These are phyloP conservation scores for Enteromius treurensis DNA, from an alignment of 2,797 vertebrate species.

Conservation along the genomic window DNA sequence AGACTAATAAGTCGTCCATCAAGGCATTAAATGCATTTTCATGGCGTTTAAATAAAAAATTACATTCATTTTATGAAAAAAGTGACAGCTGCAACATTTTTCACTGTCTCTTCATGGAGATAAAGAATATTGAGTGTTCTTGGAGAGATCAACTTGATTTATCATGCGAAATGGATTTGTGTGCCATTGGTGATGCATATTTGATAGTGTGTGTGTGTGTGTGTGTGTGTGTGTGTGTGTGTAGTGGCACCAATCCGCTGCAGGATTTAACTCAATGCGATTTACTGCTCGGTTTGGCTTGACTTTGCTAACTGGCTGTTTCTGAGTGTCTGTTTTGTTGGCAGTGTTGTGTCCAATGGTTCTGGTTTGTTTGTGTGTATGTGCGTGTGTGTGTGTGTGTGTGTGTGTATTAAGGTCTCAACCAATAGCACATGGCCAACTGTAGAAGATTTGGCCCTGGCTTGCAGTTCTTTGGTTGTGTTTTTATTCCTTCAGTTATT, in stretches of 20 bases:
- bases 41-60: slow-evolving; percentile 30
- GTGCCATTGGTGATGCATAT: slow-evolving; percentile 6
- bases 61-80: slow-evolving; percentile 22
- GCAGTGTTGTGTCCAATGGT: slow-evolving; percentile 41
- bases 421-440: slow-evolving; percentile 39
- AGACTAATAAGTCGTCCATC: not conserved
- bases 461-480: slow-evolving; percentile 29
- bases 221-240: slow-evolving; percentile 1
- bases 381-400: slow-evolving; percentile 11
- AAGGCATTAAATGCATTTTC: slow-evolving; percentile 23
- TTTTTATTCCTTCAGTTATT: slow-evolving; percentile 16
- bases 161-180: slow-evolving; percentile 40
- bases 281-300: slow-evolving; percentile 53
- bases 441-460: not conserved
- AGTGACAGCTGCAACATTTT: slow-evolving; percentile 30
- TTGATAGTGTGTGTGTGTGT: not conserved
- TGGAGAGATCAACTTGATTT: slow-evolving; percentile 33
- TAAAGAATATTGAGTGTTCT: slow-evolving; percentile 40
- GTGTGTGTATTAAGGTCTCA: slow-evolving; percentile 7
- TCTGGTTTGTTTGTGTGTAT: slow-evolving; percentile 21
- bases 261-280: slow-evolving; percentile 37
- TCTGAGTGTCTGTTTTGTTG: slow-evolving; percentile 46
- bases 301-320: slow-evolving; percentile 28
- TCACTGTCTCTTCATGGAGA: slow-evolving; percentile 42
- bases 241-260: not conserved